Evolutionary conservation across 2,888 invertebrate species (phyloP), one percentile per base, ranked within the genome.

Genomic region (Tuberolachnus salignus): DNA sequence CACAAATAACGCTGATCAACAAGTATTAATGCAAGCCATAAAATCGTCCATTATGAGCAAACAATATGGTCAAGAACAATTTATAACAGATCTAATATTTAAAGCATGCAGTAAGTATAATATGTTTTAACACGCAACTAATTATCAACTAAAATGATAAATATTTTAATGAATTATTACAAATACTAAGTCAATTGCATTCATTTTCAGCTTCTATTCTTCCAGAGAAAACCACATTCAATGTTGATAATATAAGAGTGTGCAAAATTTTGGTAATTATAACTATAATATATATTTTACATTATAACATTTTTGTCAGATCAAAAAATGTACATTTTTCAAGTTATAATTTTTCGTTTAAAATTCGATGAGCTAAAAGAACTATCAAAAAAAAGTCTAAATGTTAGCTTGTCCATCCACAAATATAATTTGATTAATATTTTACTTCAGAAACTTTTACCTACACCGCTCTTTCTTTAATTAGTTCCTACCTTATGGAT

Each of bases 1-100:
- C 73, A 85, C 86, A 21, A 82, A 83, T 73, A 82, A 80, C 19
- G 63, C 94, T 86, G 78, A 67, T 19, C 85, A 91, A 80, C 88
- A 89, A 13, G 91, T 92, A 83, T 92, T 97, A 0, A 88, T 88
- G 23, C 90, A 90, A 83, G 92, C 91, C 23, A 89, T 99, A 67
- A 90, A 88, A 82, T 90, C 97, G 0, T 87, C 97, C 0, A 90
- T 99, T 75, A 97, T 97, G 93, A 97, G 98, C 75, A 99, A 99
- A 87, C 98, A 99, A 85, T 97, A 94, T 87, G 98, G 98, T 14
- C 92, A 95, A 87, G 98, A 99, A 88, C 97, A 98, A 83, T 93
- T 97, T 84, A 88, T 99, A 16, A 89, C 95, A 23, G 90, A 90
- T 61, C 87, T 98, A 55, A 92, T 97, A n/a, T 89, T 93, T 19